Evolutionary conservation across 2,113 vertebrate species (phyloP).

Genomic region (Ageneiosus marmoratus): DNA sequence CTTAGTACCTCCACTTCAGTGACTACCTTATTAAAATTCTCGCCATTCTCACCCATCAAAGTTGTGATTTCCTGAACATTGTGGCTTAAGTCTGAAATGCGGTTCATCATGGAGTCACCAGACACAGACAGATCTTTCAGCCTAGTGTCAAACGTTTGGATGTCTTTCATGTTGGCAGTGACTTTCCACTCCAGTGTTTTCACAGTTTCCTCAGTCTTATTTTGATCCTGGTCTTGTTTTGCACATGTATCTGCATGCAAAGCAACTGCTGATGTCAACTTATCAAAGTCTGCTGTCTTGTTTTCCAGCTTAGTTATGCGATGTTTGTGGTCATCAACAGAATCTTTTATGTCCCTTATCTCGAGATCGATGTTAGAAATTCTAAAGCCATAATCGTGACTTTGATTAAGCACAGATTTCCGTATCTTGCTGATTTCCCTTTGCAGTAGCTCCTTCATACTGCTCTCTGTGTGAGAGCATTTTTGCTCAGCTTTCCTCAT

Average conservation of each 20-base stretch:
- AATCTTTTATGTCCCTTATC: constrained; percentile 67
- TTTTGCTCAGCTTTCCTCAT: constrained; percentile 74
- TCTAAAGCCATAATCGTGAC: constrained; percentile 69
- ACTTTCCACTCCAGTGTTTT: constrained; percentile 77
- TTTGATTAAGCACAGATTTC: constrained; percentile 62
- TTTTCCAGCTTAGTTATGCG: constrained; percentile 67
- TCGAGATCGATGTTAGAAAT: constrained; percentile 74
- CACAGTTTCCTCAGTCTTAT: constrained; percentile 66
- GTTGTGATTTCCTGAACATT: constrained; percentile 65
- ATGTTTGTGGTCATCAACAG: constrained; percentile 65
- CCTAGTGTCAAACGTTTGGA: constrained; percentile 71
- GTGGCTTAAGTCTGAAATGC: constrained; percentile 69
- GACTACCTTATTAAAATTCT: constrained; percentile 68
- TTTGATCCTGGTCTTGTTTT: constrained; percentile 38
- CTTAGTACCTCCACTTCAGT: constrained; percentile 67
- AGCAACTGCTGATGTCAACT: constrained; percentile 64
- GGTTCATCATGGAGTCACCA: constrained; percentile 69
- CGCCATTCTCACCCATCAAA: constrained; percentile 63
- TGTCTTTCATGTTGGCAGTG: constrained; percentile 72
- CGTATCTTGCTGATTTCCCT: constrained; percentile 71
- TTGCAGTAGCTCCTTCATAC: constrained; percentile 69
- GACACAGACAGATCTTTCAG: constrained; percentile 74
- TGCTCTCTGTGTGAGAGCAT: constrained; percentile 70
- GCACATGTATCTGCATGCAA: constrained; percentile 77
- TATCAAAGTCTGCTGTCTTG: constrained; percentile 67